Conservation (phyloP, 2,797 vertebrate species). For the Gila robusta region DNA sequence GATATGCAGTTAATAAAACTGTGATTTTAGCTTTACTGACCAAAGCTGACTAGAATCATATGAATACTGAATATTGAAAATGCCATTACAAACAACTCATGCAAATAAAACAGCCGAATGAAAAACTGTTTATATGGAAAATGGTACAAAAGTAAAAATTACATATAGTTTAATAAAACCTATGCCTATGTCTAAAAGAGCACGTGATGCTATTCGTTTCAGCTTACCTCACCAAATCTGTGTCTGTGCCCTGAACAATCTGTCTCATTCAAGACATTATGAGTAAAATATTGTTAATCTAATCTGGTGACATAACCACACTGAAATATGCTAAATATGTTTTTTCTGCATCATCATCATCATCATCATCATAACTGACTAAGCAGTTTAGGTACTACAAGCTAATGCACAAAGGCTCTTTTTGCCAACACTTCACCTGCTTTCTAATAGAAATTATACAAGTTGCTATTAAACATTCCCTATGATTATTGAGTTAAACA, state of each 20-base stretch:
- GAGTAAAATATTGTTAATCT: not conserved
- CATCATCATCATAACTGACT: not conserved
- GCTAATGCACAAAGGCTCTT: constrained; percentile 7
- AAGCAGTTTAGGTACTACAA: constrained; percentile 5
- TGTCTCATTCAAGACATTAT: not conserved
- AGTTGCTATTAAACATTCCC: not conserved
- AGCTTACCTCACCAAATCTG: not conserved
- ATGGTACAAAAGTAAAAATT: not conserved
- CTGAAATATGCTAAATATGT: not conserved
- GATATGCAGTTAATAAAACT: not conserved
- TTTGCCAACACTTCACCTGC: not conserved
- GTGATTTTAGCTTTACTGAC: not conserved
- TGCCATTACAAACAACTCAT: constrained; percentile 19
- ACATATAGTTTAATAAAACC: constrained; percentile 16
- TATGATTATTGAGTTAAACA: not conserved
- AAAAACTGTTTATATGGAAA: constrained; percentile 4
- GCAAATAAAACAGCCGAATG: constrained; percentile 9
- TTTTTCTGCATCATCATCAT: not conserved
- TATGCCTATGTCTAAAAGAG: not conserved
- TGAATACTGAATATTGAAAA: constrained; percentile 42
- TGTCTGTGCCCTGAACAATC: not conserved
- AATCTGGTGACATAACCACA: not conserved
- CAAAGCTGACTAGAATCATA: constrained; percentile 12
- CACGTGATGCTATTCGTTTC: not conserved
- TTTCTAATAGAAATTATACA: not conserved